These are phyloP conservation scores for Lethenteron reissneri DNA, from an alignment of 2,113 vertebrate genomes.

Conservation along the genomic window DNA sequence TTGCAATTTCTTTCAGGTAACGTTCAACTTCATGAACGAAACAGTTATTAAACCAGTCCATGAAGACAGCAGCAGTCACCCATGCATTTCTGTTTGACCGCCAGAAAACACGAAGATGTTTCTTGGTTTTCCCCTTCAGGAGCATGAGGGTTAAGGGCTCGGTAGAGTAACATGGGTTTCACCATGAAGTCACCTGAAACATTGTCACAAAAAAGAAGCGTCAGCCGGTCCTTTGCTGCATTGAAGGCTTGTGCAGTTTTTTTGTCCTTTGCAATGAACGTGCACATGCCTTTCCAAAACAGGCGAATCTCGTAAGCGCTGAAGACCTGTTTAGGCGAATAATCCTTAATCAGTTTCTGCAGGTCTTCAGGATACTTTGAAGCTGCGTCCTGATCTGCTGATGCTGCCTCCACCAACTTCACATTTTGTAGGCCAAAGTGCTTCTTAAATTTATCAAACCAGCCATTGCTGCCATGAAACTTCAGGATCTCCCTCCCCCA, in stretches of 20 bases:
- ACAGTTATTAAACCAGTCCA: conserved; percentile 7
- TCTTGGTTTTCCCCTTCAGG: conserved; percentile 6
- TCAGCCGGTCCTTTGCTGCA: conserved; percentile 9
- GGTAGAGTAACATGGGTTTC: conserved; percentile 7
- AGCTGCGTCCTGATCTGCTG: neutral
- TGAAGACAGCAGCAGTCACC: conserved; percentile 7
- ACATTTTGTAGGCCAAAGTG: neutral
- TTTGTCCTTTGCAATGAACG: conserved; percentile 8
- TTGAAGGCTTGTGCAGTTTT: conserved; percentile 6
- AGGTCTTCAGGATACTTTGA: neutral
- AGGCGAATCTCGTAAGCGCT: conserved; percentile 6
- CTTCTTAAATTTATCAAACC: conserved; percentile 8
- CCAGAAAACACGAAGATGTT: conserved; percentile 6
- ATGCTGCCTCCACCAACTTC: neutral
- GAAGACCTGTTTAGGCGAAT: conserved; percentile 8
- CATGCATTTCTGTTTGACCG: conserved; percentile 6
- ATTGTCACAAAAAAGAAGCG: conserved; percentile 7
- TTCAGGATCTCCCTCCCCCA: neutral
- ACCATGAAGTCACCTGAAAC: conserved; percentile 4
- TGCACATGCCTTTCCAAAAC: conserved; percentile 9
- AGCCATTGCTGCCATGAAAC: conserved; percentile 8
- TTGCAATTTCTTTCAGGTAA: conserved; percentile 7
- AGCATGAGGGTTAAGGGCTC: neutral
- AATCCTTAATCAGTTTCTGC: conserved; percentile 6
- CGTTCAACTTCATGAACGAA: conserved; percentile 8